Conservation (phyloP, 2,888 invertebrate genomes). For the Amphipoea oculea region DNA sequence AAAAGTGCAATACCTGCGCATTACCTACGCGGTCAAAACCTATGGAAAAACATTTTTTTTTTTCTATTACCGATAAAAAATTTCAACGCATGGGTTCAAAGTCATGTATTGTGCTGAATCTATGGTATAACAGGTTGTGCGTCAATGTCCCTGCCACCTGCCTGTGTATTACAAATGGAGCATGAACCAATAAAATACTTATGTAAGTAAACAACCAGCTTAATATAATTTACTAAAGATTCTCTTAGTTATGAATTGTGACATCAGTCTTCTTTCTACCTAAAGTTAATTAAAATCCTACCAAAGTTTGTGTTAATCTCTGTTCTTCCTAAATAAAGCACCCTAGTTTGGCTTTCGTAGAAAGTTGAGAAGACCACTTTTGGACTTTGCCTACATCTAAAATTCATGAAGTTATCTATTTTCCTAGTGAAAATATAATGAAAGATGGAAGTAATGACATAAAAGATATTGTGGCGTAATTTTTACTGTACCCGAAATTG, state of each 20-base stretch:
- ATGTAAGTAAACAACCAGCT: background rate
- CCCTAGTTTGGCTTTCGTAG: conserved; percentile 51
- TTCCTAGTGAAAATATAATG: conserved; percentile 50
- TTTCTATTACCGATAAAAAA: background rate
- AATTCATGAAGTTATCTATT: conserved; percentile 61
- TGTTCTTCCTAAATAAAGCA: conserved; percentile 60
- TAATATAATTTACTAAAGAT: conserved; percentile 16
- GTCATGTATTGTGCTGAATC: background rate
- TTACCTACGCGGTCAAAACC: background rate
- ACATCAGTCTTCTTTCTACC: conserved; percentile 49
- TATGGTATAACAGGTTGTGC: background rate
- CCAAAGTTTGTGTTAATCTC: conserved; percentile 57
- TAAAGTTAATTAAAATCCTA: conserved; percentile 59
- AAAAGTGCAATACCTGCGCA: no score
- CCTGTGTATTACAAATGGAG: conserved; percentile 1
- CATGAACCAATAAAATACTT: conserved; percentile 3
- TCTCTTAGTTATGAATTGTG: conserved; percentile 47
- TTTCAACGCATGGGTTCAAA: background rate
- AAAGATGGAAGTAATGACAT: conserved; percentile 54
- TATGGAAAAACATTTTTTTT: no score
- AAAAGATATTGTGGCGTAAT: conserved; percentile 61
- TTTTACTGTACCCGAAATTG: conserved; percentile 68
- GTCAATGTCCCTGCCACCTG: no score
- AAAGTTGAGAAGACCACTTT: conserved; percentile 54
- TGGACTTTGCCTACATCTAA: conserved; percentile 47